Conservation (phyloP, 2,113 vertebrate genomes). For the Bambusicola thoracicus region DNA sequence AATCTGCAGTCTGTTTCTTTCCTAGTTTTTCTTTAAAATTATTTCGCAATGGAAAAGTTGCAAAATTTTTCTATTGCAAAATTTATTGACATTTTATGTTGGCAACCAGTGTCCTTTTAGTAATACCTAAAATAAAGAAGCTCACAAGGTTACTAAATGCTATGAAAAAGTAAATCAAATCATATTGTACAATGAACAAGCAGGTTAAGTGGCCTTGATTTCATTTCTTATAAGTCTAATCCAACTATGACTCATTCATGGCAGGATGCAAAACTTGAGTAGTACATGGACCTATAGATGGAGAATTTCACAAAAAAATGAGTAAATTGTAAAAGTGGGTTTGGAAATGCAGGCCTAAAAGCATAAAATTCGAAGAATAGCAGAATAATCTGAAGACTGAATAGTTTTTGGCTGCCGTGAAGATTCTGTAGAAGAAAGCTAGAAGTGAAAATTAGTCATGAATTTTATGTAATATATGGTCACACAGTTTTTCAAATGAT, state of each 20-base stretch:
- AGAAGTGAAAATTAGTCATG: not conserved
- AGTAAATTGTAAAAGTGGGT: not conserved
- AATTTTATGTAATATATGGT: not conserved
- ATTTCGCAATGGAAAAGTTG: too few relatives aligned
- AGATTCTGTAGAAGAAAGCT: not conserved
- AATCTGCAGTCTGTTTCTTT: slow-evolving; percentile 47
- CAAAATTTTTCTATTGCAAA: slow-evolving; percentile 16
- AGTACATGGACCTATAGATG: not conserved
- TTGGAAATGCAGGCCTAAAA: not conserved
- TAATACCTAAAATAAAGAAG: not conserved
- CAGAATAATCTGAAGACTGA: not conserved
- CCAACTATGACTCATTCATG: not conserved
- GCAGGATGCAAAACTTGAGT: not conserved
- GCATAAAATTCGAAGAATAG: not conserved
- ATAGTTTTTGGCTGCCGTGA: not conserved
- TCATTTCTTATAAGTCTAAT: not conserved
- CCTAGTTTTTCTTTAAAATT: slow-evolving; percentile 10
- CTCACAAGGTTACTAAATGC: not conserved
- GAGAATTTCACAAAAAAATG: not conserved
- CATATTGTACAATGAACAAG: not conserved
- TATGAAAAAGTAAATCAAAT: not conserved
- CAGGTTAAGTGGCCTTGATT: not conserved
- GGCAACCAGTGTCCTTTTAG: not conserved
- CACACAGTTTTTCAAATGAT: not conserved
- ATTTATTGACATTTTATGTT: slow-evolving; percentile 17